These are phyloP conservation scores for Heteractis magnifica DNA, from an alignment of 92 coral and sea anemone species.

Conservation along the genomic window DNA sequence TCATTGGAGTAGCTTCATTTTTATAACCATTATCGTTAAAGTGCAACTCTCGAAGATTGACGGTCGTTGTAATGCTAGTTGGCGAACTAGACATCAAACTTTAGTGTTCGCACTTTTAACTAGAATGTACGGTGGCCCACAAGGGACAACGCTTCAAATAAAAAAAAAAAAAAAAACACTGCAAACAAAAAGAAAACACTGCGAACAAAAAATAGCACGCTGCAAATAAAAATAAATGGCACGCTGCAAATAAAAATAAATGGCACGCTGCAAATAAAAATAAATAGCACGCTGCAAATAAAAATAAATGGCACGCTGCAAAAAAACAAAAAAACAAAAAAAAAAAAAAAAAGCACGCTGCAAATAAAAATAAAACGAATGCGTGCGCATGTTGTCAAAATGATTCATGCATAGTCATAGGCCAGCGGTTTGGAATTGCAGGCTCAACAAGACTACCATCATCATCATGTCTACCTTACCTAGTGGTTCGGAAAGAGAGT, in stretches of 20 bases:
- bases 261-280: too few species aligned
- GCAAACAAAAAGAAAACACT: conserved; percentile 8
- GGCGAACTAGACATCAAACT: too few species aligned
- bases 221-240: too few species aligned
- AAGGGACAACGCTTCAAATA: neutral
- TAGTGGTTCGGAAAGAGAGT: conserved; percentile 45
- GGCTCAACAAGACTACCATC: neutral
- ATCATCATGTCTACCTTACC: conserved; percentile 20
- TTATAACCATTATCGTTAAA: too few species aligned
- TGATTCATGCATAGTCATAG: neutral
- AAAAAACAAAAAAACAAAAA: too few species aligned
- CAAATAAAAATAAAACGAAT: conserved; percentile 2
- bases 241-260: too few species aligned
- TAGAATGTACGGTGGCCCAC: too few species aligned
- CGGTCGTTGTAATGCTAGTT: neutral
- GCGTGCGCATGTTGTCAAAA: neutral
- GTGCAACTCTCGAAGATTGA: neutral
- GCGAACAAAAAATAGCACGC: conserved; percentile 30
- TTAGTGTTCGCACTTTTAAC: too few species aligned
- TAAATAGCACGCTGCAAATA: conserved; percentile 21
- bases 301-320: conserved; percentile 13
- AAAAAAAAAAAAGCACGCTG: conserved; percentile 29
- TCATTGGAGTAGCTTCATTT: too few species aligned
- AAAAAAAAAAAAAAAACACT: neutral
- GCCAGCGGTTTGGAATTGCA: conserved; percentile 4